A percentile compares a stretch with the other conserved stretches of the same genome.
These are phyloP conservation scores for Cryptotis parvus DNA, from an alignment of 2,113 vertebrate species.

Conservation along the genomic window DNA sequence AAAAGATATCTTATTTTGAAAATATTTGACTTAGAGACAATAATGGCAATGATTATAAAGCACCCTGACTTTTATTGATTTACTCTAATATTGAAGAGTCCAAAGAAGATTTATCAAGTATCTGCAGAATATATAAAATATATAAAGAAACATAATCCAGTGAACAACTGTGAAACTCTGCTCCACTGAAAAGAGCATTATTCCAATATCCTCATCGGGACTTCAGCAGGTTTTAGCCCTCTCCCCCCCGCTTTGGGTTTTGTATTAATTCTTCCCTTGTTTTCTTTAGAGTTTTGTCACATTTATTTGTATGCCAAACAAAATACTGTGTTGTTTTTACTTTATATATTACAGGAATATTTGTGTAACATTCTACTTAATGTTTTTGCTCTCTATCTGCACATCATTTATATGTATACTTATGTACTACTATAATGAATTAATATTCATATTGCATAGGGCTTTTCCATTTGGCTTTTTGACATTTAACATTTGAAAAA, in stretches of 20 bases:
- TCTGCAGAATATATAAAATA: background rate
- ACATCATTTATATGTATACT: background rate
- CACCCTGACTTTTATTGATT: background rate
- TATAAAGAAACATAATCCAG: background rate
- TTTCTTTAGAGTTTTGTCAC: conserved; percentile 26
- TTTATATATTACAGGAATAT: background rate
- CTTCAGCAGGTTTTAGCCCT: background rate
- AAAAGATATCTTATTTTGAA: conserved; percentile 16
- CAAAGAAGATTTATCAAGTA: background rate
- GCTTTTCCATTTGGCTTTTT: conserved; percentile 1
- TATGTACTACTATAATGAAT: background rate
- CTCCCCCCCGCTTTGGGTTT: background rate
- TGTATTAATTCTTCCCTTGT: background rate
- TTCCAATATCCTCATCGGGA: background rate
- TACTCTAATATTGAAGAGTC: background rate
- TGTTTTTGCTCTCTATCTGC: background rate
- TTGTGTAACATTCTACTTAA: background rate
- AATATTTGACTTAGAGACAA: conserved; percentile 28
- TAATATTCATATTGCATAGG: conserved; percentile 9
- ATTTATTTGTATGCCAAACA: background rate
- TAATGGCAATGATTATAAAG: background rate
- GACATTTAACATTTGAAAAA: conserved; percentile 42
- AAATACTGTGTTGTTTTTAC: conserved; percentile 8
- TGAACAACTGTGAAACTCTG: background rate
- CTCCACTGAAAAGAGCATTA: background rate